Percentiles rank a stretch among this genome's conserved stretches.
Evolutionary conservation across 2,888 invertebrate genomes (phyloP).

Genomic region (Lycaena phlaeas): DNA sequence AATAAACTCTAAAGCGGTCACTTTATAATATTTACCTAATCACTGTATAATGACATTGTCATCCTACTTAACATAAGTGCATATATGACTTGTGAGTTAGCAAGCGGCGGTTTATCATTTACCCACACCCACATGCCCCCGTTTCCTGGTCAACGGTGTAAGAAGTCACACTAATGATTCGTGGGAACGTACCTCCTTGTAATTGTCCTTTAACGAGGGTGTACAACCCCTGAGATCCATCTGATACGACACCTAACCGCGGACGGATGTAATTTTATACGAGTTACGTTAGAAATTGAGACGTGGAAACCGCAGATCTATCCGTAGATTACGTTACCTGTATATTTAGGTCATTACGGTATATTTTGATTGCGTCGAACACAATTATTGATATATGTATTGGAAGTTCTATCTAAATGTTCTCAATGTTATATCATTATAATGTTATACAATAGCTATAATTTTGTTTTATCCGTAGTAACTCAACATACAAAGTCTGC

Average conservation of each 20-base stretch:
- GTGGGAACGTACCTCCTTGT: conserved; percentile 37
- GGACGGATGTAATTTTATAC: conserved; percentile 24
- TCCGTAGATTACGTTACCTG: neutral
- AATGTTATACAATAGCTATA: too few relatives aligned
- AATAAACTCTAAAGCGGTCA: too few relatives aligned
- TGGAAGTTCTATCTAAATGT: too few relatives aligned
- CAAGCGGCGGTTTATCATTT: conserved; percentile 7
- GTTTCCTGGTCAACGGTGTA: conserved; percentile 19
- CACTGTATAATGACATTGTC: too few relatives aligned
- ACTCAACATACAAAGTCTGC: too few relatives aligned
- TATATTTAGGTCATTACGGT: neutral
- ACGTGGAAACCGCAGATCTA: conserved; percentile 22
- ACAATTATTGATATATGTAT: too few relatives aligned
- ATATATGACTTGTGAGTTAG: conserved; percentile 1
- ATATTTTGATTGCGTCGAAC: too few relatives aligned
- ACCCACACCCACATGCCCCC: conserved; percentile 6
- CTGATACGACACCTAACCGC: conserved; percentile 5
- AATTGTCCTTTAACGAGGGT: conserved; percentile 16
- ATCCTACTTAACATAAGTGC: too few relatives aligned
- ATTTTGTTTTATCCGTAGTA: too few relatives aligned
- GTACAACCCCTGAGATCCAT: conserved; percentile 4
- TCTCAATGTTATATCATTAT: too few relatives aligned
- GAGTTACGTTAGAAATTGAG: conserved; percentile 17
- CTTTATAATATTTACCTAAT: too few relatives aligned
- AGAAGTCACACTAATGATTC: conserved; percentile 47